Evolutionary conservation across 2,113 vertebrate species (phyloP), one percentile per base, ranked within the genome.

Genomic region (Speoplatyrhinus poulsoni): DNA sequence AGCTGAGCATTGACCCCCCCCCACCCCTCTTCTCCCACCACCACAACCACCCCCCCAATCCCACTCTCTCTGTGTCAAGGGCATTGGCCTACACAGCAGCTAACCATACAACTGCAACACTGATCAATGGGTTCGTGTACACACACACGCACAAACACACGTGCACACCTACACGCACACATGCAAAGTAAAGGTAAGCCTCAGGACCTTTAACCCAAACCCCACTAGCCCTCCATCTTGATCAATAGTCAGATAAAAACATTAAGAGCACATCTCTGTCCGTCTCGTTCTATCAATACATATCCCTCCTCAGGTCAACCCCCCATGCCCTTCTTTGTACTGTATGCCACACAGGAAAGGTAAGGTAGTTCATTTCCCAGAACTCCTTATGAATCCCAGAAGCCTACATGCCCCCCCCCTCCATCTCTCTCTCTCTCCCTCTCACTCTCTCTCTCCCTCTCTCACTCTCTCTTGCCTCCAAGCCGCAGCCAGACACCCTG

Each of bases 401-500:
- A 84, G 86, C 61, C 82, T 81, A 60, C 11, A 57, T 80, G 75
- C 73, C 83, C 73, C 78, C 41, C 50, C 83, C 84, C 85, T 11
- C 2, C n/a, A n/a, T 12, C 15, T 78, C 79, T 75, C 72, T 85
- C 72, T 48, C 50, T 84, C 84, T 85, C 46, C 33, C 26, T 26
- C 26, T 26, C 26, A 0, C 2, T 26, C 26, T 3, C 26, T 26
- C 26, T 26, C 26, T 26, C 26, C 2, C 26, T 3, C 26, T 26
- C 26, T 26, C 26, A 3, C 49, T 84, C 82, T 85, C 47, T 9
- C 12, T 12, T 77, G 82, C 79, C 76, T 85, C 72, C 72, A 67
- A 64, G 79, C 84, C 80, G 79, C 79, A 88, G 81, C 78, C 87
- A 91, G 87, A 91, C 84, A 83, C 85, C 81, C 83, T 75, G 85